These are phyloP conservation scores for Glaucidium brasilianum DNA, from an alignment of 2,113 vertebrate species.

Conservation along the genomic window DNA sequence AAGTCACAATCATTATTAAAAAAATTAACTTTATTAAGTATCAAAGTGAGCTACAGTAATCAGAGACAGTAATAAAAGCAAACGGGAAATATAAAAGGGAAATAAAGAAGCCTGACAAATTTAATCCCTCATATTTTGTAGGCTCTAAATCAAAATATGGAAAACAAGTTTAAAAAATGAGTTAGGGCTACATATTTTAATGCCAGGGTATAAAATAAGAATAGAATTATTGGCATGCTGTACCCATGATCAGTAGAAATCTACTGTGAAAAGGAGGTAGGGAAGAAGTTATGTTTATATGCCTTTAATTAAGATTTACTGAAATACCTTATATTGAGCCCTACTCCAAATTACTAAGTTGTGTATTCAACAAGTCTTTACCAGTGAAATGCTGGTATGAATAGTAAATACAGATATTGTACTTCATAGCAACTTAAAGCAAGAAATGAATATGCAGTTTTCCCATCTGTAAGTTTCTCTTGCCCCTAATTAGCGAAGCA, in stretches of 20 bases:
- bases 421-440: constrained; percentile 15
- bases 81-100: background rate
- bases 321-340: constrained; percentile 10
- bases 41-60: background rate
- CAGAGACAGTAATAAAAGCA: background rate
- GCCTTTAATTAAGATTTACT: constrained; percentile 45
- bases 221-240: background rate
- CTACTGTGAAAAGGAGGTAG: constrained; percentile 19
- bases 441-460: constrained; percentile 32
- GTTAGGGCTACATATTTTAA: background rate
- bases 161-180: constrained; percentile 9
- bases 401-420: constrained; percentile 65
- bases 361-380: constrained; percentile 27
- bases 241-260: constrained; percentile 18
- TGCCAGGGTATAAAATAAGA: background rate
- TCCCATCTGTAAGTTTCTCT: constrained; percentile 17
- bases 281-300: background rate
- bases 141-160: background rate
- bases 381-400: constrained; percentile 37
- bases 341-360: constrained; percentile 17
- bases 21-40: constrained; percentile 62
- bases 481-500: constrained; percentile 18
- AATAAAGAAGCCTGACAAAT: background rate
- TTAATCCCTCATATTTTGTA: background rate
- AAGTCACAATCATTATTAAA: constrained; percentile 67